Conservation (phyloP, 35 echinoderm and acorn worm species). For the Amphiura filiformis region DNA sequence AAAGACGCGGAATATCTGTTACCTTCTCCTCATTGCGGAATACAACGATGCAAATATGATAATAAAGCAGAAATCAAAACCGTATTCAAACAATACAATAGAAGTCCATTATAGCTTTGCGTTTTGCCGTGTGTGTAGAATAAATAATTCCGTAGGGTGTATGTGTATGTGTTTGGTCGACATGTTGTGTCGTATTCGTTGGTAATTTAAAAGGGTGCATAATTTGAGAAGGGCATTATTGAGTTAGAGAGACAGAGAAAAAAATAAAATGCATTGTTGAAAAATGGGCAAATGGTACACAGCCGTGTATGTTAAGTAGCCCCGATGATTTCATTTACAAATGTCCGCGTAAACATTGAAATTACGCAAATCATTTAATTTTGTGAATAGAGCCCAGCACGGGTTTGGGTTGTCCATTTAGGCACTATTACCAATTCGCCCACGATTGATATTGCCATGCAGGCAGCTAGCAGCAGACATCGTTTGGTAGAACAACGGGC, state of each 20-base stretch:
- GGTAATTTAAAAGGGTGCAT: not conserved
- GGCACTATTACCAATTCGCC: not conserved
- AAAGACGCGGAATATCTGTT: constrained; percentile 8
- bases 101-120: constrained; percentile 11
- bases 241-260: not conserved
- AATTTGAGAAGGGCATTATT: constrained; percentile 1
- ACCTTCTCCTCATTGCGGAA: not conserved
- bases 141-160: not conserved
- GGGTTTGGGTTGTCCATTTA: not conserved
- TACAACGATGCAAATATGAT: not conserved
- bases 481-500: not conserved
- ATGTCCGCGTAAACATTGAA: not conserved
- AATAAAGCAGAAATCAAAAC: constrained; percentile 9
- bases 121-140: not conserved
- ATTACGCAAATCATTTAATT: not conserved
- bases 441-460: not conserved
- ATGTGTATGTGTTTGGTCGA: not conserved
- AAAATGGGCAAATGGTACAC: not conserved
- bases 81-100: not conserved
- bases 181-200: constrained; percentile 1
- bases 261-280: not conserved
- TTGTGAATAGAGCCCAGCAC: not conserved
- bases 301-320: not conserved
- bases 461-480: too few relatives aligned
- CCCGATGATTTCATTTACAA: not conserved